phyloP scores from a whole-genome alignment of 2,797 vertebrate species.

The Enteromius argenteus region DNA sequence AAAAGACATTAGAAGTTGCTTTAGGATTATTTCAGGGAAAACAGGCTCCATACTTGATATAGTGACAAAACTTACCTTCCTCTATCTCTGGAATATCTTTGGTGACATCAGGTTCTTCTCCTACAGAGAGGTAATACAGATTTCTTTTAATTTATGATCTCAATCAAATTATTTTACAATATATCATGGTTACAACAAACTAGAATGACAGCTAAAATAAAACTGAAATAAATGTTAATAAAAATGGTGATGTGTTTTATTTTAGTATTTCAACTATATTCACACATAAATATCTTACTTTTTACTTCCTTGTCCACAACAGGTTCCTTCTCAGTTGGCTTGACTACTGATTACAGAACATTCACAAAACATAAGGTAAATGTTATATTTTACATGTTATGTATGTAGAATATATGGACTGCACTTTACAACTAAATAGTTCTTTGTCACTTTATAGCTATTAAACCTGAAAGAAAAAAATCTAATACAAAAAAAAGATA shows the following conservation, averaged over 20 bases:
- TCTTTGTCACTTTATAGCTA: neutral
- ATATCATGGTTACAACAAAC: neutral
- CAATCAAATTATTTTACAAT: neutral
- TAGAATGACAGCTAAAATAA: neutral
- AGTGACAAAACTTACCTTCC: constrained; percentile 69
- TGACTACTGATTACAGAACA: constrained; percentile 61
- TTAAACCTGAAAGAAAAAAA: neutral
- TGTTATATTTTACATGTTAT: neutral
- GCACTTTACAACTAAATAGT: neutral
- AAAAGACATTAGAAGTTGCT: neutral
- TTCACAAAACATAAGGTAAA: neutral
- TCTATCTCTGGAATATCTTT: constrained; percentile 66
- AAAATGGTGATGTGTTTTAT: neutral
- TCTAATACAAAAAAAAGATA: constrained; percentile 12
- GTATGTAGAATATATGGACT: neutral
- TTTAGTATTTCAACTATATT: neutral
- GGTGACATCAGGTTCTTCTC: constrained; percentile 68
- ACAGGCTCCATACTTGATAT: neutral
- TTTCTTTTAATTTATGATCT: neutral
- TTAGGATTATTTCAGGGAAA: neutral
- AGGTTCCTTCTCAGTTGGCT: constrained; percentile 66
- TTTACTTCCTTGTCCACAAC: constrained; percentile 68
- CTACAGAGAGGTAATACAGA: constrained; percentile 23
- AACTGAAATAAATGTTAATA: neutral
- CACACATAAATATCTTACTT: constrained; percentile 60